Percentiles rank a stretch among this genome's conserved stretches.
phyloP scores from a whole-genome alignment of 2,888 invertebrate species.

The Brachypterus glaber region DNA sequence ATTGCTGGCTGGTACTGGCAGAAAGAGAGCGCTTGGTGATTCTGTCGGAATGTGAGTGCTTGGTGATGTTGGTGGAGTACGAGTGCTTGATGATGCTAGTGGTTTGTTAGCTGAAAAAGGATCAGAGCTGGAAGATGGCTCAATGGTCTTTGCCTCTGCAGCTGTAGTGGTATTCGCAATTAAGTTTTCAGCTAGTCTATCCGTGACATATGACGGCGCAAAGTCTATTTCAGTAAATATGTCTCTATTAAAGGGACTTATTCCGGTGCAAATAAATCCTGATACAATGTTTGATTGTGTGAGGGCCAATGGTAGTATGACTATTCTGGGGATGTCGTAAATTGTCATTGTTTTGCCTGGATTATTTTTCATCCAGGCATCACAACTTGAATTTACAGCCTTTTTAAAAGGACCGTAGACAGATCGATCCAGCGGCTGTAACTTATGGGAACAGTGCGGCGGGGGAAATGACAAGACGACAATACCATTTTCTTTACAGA shows the following conservation, averaged over 20 bases:
- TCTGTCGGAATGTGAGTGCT: background rate
- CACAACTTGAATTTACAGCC: constrained; percentile 12
- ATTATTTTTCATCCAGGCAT: constrained; percentile 19
- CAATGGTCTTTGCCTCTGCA: background rate
- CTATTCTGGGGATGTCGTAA: constrained; percentile 17
- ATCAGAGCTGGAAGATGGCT: background rate
- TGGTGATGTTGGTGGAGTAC: background rate
- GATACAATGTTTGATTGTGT: too few species aligned
- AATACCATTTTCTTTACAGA: background rate
- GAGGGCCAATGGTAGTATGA: too few species aligned
- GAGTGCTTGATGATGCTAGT: background rate
- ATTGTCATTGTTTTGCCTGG: constrained; percentile 19
- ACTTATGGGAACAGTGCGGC: too few species aligned
- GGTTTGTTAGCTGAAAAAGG: background rate
- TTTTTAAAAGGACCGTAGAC: constrained; percentile 20
- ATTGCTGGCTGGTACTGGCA: too few species aligned
- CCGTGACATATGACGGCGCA: constrained; percentile 4
- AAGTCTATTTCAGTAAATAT: constrained; percentile 11
- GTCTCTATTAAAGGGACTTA: constrained; percentile 19
- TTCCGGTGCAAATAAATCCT: too few species aligned
- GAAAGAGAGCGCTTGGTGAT: background rate
- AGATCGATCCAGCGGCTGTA: constrained; percentile 20
- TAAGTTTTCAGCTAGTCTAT: too few species aligned
- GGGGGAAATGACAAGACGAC: background rate
- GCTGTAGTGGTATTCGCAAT: too few species aligned